Conservation (phyloP, 2,113 vertebrate species). For the Psilopogon haemacephalus region DNA sequence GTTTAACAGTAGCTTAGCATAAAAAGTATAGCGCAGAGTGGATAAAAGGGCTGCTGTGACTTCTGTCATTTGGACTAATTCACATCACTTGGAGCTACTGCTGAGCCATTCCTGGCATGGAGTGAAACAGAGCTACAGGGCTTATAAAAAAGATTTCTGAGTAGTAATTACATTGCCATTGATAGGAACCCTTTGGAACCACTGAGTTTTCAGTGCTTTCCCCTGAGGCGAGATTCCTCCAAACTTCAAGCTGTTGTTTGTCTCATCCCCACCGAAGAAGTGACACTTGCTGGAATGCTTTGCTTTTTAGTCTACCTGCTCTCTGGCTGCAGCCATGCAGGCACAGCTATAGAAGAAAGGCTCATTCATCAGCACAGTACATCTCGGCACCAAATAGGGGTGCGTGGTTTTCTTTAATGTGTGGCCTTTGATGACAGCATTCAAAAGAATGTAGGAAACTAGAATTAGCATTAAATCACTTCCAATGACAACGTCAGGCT, state of each 20-base stretch:
- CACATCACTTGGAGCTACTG: neutral
- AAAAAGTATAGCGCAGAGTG: neutral
- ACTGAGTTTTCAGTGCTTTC: neutral
- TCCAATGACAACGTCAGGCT: neutral
- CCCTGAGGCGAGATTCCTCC: neutral
- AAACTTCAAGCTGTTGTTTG: neutral
- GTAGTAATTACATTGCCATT: neutral
- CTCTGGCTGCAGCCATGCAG: neutral
- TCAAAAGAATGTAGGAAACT: slow-evolving; percentile 30
- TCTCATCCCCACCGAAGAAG: neutral
- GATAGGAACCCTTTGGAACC: neutral
- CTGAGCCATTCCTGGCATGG: neutral
- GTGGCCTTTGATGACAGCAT: neutral
- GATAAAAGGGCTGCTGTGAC: neutral
- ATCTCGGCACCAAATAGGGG: neutral
- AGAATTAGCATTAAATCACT: slow-evolving; percentile 23
- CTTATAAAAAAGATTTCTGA: neutral
- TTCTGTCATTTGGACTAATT: neutral
- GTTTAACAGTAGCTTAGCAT: neutral
- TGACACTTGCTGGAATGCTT: neutral
- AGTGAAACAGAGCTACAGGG: neutral
- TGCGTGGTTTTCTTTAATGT: neutral
- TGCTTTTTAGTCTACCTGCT: neutral
- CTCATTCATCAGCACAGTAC: neutral
- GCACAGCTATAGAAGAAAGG: neutral